phyloP scores from a whole-genome alignment of 2,113 vertebrate species.

The Puffinus mauretanicus region DNA sequence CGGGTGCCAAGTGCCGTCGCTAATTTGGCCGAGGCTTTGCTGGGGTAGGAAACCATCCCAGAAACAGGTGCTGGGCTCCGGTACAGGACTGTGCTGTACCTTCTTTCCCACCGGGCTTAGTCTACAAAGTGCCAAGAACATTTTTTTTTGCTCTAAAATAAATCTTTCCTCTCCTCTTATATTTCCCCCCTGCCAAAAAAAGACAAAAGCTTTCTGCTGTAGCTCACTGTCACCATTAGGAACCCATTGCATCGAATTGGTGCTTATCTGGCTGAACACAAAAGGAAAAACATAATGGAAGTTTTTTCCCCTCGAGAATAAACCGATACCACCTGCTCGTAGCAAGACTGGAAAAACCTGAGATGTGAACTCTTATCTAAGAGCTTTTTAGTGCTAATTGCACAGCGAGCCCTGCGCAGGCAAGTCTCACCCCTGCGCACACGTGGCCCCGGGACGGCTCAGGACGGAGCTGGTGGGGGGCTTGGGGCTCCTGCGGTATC shows the following conservation, averaged over 20 bases:
- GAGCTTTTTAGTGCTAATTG: background rate
- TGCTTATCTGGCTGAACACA: background rate
- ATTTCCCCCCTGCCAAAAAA: no score
- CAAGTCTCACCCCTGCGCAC: background rate
- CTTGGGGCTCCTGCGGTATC: rapidly evolving
- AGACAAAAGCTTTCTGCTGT: background rate
- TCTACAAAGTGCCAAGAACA: background rate
- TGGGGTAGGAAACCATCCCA: background rate
- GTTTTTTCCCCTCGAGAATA: background rate
- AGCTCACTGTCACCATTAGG: background rate
- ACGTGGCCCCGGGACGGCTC: rapidly evolving
- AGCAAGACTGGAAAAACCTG: background rate
- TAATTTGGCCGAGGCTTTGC: background rate
- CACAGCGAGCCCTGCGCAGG: rapidly evolving
- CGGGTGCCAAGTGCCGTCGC: background rate
- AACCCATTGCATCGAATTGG: rapidly evolving
- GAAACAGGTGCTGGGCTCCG: background rate
- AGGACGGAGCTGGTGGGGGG: background rate
- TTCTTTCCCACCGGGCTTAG: background rate
- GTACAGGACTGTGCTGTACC: background rate
- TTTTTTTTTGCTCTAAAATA: background rate
- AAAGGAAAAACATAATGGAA: background rate
- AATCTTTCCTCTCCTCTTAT: background rate
- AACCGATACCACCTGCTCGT: rapidly evolving
- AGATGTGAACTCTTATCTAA: background rate